phyloP scores from a whole-genome alignment of 2,797 vertebrate species.

The Microcaecilia unicolor region DNA sequence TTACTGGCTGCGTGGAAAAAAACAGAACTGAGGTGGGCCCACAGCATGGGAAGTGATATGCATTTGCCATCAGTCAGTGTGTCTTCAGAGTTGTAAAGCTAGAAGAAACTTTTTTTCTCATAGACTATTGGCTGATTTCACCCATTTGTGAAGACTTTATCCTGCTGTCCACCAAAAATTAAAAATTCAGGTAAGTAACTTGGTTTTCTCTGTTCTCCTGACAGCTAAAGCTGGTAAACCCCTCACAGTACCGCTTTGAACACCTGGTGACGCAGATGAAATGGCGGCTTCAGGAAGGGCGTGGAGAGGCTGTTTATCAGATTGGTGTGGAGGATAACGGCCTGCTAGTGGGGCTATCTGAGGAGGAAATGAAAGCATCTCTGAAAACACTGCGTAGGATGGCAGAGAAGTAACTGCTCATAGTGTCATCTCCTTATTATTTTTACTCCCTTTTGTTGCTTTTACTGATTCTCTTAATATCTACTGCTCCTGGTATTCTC shows the following conservation, averaged over 20 bases:
- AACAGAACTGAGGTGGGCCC: too few species aligned
- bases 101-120: not conserved
- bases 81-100: not conserved
- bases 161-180: not conserved
- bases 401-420: slow-evolving; percentile 91
- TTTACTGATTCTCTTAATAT: too few species aligned
- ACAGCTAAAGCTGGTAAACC: slow-evolving; percentile 91
- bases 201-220: slow-evolving; percentile 1
- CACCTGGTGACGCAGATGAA: slow-evolving; percentile 98
- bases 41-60: not conserved
- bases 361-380: slow-evolving; percentile 87
- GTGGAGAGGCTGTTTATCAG: slow-evolving; percentile 93
- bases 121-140: too few species aligned
- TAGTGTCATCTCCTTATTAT: too few species aligned
- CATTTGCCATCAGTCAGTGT: not conserved
- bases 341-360: slow-evolving; percentile 85
- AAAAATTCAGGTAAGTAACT: not conserved
- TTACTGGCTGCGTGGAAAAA: too few species aligned
- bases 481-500: too few species aligned
- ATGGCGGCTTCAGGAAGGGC: slow-evolving; percentile 93
- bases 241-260: slow-evolving; percentile 92
- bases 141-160: slow-evolving; percentile 6
- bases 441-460: not conserved
- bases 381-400: slow-evolving; percentile 86
- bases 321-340: slow-evolving; percentile 96